Conservation (phyloP, 37 sponge, comb jelly and placozoan species). For the Theonella swinhoei region DNA sequence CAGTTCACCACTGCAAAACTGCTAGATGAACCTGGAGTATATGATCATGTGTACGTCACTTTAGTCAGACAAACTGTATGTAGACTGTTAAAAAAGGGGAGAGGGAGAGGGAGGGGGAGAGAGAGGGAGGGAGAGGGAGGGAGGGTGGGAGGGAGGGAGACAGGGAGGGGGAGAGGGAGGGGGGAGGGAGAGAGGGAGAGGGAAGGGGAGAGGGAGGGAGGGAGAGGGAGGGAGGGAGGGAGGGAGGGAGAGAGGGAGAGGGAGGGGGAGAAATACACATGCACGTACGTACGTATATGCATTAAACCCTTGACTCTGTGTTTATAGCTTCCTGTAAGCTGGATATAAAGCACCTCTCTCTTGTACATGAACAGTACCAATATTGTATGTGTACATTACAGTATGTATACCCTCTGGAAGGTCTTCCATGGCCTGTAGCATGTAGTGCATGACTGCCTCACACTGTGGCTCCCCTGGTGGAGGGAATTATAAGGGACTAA, state of each 20-base stretch:
- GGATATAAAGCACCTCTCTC: too few species aligned
- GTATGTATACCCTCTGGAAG: background rate
- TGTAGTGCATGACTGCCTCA: background rate
- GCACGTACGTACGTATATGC: background rate
- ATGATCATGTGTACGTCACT: background rate
- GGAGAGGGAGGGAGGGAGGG: conserved; percentile 3
- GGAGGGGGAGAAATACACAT: background rate
- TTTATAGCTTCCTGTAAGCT: background rate
- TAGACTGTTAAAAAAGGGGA: conserved; percentile 1
- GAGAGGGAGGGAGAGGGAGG: background rate
- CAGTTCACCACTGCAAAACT: conserved; percentile 57
- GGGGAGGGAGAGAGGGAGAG: background rate
- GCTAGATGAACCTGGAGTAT: background rate
- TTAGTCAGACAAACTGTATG: background rate
- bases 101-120: background rate
- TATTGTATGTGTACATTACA: too few species aligned
- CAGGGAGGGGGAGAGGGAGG: background rate
- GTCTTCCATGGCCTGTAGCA: background rate
- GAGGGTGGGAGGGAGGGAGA: background rate
- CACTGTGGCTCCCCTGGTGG: background rate
- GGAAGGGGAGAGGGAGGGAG: background rate
- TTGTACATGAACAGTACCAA: too few species aligned
- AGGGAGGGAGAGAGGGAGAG: conserved; percentile 6
- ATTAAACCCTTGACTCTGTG: background rate
- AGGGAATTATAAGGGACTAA: too few species aligned